phyloP scores from a whole-genome alignment of 2,113 vertebrate species.

The Antechinus flavipes region DNA sequence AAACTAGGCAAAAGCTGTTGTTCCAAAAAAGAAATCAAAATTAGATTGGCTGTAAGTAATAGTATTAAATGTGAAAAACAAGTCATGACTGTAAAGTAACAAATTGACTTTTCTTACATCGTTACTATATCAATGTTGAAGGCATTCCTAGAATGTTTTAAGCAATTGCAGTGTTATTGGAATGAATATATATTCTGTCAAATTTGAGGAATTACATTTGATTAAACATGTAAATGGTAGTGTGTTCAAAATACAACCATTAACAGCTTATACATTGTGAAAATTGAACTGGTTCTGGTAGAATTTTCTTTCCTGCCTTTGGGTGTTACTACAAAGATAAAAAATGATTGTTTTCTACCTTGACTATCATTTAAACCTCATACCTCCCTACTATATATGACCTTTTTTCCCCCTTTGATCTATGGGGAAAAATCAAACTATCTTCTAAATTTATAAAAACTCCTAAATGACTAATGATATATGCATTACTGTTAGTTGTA shows the following conservation, averaged over 20 bases:
- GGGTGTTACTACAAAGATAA: neutral
- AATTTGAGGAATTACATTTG: neutral
- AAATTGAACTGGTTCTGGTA: neutral
- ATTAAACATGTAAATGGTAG: neutral
- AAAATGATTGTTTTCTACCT: neutral
- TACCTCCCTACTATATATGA: neutral
- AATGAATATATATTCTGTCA: neutral
- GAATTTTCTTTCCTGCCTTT: neutral
- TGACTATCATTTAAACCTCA: neutral
- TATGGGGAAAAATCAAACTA: neutral
- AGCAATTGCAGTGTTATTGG: neutral
- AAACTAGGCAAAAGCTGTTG: neutral
- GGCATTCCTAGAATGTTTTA: neutral
- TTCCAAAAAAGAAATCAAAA: neutral
- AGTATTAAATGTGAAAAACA: constrained; percentile 14
- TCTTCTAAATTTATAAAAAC: neutral
- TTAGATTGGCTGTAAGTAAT: neutral
- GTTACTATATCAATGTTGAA: neutral
- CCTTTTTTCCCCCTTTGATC: neutral
- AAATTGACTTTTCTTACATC: neutral
- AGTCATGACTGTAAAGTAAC: neutral
- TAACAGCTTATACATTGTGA: neutral
- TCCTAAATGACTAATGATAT: neutral
- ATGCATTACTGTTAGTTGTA: neutral
- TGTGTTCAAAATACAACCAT: neutral